phyloP scores from a whole-genome alignment of 1,140 invertebrate genomes.

The Drosophila virilis region DNA sequence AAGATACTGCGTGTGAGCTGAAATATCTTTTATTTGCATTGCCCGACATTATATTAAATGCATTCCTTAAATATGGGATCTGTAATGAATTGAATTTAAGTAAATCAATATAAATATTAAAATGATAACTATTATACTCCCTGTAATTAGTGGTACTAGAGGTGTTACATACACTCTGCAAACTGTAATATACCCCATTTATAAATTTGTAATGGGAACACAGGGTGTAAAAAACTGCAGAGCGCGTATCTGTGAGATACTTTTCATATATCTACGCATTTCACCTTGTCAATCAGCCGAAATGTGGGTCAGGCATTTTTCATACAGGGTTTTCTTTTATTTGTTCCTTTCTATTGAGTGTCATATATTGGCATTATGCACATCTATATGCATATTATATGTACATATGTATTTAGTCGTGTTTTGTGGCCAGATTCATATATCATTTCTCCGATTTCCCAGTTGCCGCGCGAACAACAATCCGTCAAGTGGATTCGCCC shows the following conservation, averaged over 20 bases:
- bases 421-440: constrained; percentile 7
- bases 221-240: constrained; percentile 3
- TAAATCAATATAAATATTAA: too few species aligned
- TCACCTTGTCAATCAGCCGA: constrained; percentile 48
- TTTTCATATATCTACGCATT: constrained; percentile 31
- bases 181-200: background rate
- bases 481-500: constrained; percentile 62
- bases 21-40: too few species aligned
- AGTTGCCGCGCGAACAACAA: constrained; percentile 4
- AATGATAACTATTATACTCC: too few species aligned
- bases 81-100: too few species aligned
- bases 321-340: constrained; percentile 1
- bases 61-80: too few species aligned
- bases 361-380: constrained; percentile 2
- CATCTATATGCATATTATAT: constrained; percentile 6
- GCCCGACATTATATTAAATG: too few species aligned
- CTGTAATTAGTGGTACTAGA: too few species aligned
- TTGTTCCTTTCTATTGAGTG: background rate
- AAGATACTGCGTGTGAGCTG: too few species aligned
- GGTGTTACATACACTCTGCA: too few species aligned
- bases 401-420: background rate
- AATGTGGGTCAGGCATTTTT: constrained; percentile 45
- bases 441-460: background rate
- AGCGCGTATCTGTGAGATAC: constrained; percentile 22
- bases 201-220: background rate